These are phyloP conservation scores for Andrena fulva DNA, from an alignment of 2,888 invertebrate species.

Conservation along the genomic window DNA sequence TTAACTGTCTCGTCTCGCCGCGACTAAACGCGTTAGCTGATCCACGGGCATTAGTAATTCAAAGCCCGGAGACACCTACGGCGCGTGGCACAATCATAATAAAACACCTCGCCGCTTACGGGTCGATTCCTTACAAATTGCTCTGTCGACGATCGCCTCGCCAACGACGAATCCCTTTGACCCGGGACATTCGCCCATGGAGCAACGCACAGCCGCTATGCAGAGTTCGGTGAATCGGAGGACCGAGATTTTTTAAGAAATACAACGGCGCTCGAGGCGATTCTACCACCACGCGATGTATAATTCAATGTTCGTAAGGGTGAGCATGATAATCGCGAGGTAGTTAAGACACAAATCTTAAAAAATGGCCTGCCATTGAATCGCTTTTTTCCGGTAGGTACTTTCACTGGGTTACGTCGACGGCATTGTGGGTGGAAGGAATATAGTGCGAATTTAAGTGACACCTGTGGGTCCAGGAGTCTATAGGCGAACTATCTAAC, in stretches of 20 bases:
- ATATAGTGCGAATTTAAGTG: background rate
- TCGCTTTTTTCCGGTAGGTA: too few species aligned
- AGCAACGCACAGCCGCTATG: background rate
- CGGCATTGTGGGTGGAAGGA: background rate
- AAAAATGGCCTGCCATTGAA: too few species aligned
- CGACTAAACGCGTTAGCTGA: constrained; percentile 54
- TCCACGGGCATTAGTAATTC: constrained; percentile 58
- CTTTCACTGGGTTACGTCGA: too few species aligned
- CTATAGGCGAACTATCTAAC: too few species aligned
- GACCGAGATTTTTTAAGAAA: too few species aligned
- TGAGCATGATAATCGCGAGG: too few species aligned
- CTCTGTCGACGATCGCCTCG: background rate
- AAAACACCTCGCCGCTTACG: constrained; percentile 44
- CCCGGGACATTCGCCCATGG: background rate
- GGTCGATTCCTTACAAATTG: constrained; percentile 40
- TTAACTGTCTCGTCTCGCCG: constrained; percentile 58
- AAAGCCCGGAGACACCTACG: constrained; percentile 51
- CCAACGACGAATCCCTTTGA: background rate
- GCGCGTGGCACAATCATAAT: constrained; percentile 41
- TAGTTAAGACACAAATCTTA: too few species aligned
- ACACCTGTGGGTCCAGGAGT: too few species aligned
- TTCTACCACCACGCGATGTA: background rate
- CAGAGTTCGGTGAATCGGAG: background rate
- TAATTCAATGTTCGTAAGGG: background rate
- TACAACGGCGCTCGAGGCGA: too few species aligned